These are phyloP conservation scores for Idaea straminata DNA, from an alignment of 2,888 invertebrate species.

Conservation along the genomic window DNA sequence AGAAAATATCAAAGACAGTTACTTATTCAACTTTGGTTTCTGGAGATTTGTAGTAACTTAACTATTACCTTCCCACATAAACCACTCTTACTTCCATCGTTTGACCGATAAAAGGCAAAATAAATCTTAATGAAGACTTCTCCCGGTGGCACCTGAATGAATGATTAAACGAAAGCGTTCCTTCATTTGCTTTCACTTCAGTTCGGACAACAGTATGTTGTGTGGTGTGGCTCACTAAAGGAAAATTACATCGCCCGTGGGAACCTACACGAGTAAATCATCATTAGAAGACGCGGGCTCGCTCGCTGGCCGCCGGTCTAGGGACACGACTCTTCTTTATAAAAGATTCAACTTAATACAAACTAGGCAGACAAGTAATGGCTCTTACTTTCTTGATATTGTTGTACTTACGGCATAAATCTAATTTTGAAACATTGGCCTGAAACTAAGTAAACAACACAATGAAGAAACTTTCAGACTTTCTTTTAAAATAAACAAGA, in stretches of 20 bases:
- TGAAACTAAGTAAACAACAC: too few species aligned
- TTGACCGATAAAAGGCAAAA: slow-evolving; percentile 57
- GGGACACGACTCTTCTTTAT: slow-evolving; percentile 70
- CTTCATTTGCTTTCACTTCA: slow-evolving; percentile 77
- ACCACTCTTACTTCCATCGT: slow-evolving; percentile 27
- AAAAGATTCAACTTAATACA: slow-evolving; percentile 75
- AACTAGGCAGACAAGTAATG: slow-evolving; percentile 63
- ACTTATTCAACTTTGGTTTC: neutral
- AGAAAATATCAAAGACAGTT: neutral
- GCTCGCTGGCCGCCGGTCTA: slow-evolving; percentile 32
- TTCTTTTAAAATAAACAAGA: too few species aligned
- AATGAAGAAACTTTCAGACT: too few species aligned
- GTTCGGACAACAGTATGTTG: slow-evolving; percentile 57
- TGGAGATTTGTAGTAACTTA: neutral
- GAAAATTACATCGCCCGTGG: slow-evolving; percentile 74
- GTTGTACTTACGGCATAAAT: neutral
- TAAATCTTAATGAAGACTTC: slow-evolving; percentile 69
- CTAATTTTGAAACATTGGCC: too few species aligned
- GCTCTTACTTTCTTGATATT: slow-evolving; percentile 25
- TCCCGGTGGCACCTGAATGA: slow-evolving; percentile 60
- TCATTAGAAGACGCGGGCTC: slow-evolving; percentile 59
- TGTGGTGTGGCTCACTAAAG: slow-evolving; percentile 58
- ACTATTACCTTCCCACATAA: slow-evolving; percentile 10
- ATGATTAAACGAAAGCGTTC: slow-evolving; percentile 72
- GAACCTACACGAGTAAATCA: slow-evolving; percentile 68